Percentiles rank a stretch among this genome's conserved stretches.
Evolutionary conservation across 2,797 vertebrate genomes (phyloP).

Genomic region (Columba guinea): DNA sequence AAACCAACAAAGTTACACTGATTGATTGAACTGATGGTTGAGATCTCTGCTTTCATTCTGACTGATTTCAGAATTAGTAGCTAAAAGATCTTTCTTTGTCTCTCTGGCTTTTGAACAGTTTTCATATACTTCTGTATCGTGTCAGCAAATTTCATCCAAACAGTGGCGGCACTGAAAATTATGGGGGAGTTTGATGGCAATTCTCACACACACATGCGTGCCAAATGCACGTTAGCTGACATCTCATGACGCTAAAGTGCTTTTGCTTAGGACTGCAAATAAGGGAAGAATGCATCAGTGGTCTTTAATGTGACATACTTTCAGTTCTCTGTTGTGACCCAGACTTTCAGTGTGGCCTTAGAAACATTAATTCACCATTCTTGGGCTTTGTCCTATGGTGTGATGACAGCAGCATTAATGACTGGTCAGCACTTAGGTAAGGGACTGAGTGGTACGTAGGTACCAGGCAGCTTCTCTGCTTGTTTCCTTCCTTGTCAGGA

Average conservation of each 20-base stretch:
- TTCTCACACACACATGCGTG: neutral
- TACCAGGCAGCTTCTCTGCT: neutral
- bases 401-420: neutral
- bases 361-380: neutral
- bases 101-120: neutral
- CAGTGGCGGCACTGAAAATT: neutral
- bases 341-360: neutral
- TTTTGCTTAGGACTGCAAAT: neutral
- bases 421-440: neutral
- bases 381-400: neutral
- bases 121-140: neutral
- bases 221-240: fast-evolving
- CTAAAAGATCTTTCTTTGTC: neutral
- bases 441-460: neutral
- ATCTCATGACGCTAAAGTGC: neutral
- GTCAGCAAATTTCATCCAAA: neutral
- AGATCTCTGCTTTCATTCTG: neutral
- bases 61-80: neutral
- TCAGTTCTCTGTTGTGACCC: neutral
- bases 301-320: neutral
- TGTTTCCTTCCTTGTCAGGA: neutral
- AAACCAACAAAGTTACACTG: neutral
- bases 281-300: neutral
- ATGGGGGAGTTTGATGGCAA: neutral
- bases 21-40: neutral